phyloP scores from a whole-genome alignment of 2,888 invertebrate species.

The Megamerina dolium region DNA sequence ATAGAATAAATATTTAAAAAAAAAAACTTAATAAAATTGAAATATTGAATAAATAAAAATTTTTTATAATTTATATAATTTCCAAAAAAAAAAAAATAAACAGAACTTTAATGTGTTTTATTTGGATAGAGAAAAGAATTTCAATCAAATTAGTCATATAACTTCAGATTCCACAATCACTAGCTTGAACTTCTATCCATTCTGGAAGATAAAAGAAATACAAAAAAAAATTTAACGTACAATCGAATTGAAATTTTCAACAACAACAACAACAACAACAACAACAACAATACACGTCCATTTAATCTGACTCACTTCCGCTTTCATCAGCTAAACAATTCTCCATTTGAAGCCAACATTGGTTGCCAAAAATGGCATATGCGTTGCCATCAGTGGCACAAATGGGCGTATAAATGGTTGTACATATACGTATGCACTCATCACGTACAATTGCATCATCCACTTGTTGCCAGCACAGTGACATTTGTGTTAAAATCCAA shows the following conservation, averaged over 20 bases:
- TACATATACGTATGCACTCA: slow-evolving; percentile 27
- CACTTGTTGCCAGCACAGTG: slow-evolving; percentile 25
- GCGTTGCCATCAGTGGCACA: slow-evolving; percentile 26
- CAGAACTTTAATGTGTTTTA: not conserved
- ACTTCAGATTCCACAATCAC: slow-evolving; percentile 26
- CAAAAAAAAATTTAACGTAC: too few species aligned
- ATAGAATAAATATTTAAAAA: too few species aligned
- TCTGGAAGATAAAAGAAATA: slow-evolving; percentile 16
- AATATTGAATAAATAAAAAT: slow-evolving; percentile 7
- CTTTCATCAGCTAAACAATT: slow-evolving; percentile 28
- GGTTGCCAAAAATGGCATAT: slow-evolving; percentile 28
- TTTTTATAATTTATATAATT: slow-evolving; percentile 23
- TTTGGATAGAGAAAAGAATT: slow-evolving; percentile 8
- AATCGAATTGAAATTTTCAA: too few species aligned
- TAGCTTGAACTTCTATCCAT: slow-evolving; percentile 22
- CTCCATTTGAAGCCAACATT: slow-evolving; percentile 29
- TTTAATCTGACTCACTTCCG: slow-evolving; percentile 4
- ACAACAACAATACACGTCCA: too few species aligned
- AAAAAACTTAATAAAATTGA: slow-evolving; percentile 2
- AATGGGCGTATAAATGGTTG: slow-evolving; percentile 29
- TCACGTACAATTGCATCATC: slow-evolving; percentile 25
- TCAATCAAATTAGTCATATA: not conserved
- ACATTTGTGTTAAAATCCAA: slow-evolving; percentile 29
- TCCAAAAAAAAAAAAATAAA: slow-evolving; percentile 10
- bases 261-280: too few species aligned